phyloP scores from a whole-genome alignment of 2,888 invertebrate genomes.

The Rhodophaea formosa region DNA sequence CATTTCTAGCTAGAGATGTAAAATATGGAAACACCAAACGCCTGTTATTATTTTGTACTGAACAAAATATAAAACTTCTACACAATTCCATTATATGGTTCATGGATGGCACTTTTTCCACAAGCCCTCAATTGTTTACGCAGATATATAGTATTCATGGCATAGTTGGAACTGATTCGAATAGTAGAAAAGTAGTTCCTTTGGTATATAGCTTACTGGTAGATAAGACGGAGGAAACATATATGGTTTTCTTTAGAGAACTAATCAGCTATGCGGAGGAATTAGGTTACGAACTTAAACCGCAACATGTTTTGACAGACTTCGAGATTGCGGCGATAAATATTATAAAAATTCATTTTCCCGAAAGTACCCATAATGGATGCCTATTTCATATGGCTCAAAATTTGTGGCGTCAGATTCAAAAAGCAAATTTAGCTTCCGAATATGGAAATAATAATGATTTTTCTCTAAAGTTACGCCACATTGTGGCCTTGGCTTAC shows the following conservation, averaged over 20 bases:
- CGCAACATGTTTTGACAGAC: conserved; percentile 22
- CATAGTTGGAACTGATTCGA: conserved; percentile 20
- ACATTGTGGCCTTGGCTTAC: conserved; percentile 23
- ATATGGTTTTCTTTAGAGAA: conserved; percentile 21
- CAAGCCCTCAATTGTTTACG: conserved; percentile 20
- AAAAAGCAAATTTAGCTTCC: conserved; percentile 19
- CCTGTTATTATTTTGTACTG: conserved; percentile 22
- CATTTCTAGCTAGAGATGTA: conserved; percentile 1
- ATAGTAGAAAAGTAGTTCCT: conserved; percentile 25
- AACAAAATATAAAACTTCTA: conserved; percentile 20
- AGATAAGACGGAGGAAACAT: conserved; percentile 24
- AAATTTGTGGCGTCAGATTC: conserved; percentile 24
- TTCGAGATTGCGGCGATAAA: conserved; percentile 22
- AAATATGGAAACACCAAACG: conserved; percentile 10
- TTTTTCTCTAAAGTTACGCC: conserved; percentile 24
- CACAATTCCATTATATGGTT: conserved; percentile 20
- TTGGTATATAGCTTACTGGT: conserved; percentile 21
- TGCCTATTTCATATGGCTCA: conserved; percentile 7
- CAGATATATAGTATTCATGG: conserved; percentile 23
- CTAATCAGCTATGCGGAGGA: conserved; percentile 21
- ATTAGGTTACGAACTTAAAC: conserved; percentile 18
- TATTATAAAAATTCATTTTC: conserved; percentile 11
- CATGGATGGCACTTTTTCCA: conserved; percentile 23
- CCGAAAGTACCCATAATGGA: conserved; percentile 11
- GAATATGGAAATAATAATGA: conserved; percentile 22